Evolutionary conservation across 2,888 invertebrate genomes (phyloP), one percentile per base, ranked within the genome.

Genomic region (Mimumesa dahlbomi): DNA sequence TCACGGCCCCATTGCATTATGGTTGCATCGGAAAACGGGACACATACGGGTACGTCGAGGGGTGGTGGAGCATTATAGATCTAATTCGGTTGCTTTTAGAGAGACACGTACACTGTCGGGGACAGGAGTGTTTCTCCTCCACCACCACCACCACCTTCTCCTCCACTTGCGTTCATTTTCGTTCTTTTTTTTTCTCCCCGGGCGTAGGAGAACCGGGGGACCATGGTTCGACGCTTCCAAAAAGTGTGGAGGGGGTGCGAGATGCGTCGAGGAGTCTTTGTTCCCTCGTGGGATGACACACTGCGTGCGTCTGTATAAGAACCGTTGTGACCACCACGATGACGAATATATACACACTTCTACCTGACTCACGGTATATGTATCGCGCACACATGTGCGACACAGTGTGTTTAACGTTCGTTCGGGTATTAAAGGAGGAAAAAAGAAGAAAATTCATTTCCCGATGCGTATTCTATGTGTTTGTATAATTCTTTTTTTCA

Each of bases 251-350:
- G 77, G 76, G 73, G 77, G 48, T 65, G 54, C 21, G 74, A 75
- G 76, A 72, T 73, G 77, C 73, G 69, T 78, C 75, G 75, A 79
- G 79, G 78, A 77, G 82, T 72, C 81, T 82, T 82, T 82, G 82
- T 81, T 81, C 82, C 73, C 70, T 73, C 75, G 76, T 61, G 67
- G 57, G 77, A 79, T 76, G 76, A 73, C 71, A 66, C 71, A 78
- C 49, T 45, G 52, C 38, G 67, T 45, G 52, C 38, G 67, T n/a
- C 25, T 52, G 50, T 22, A 45, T 22, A 5, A 36, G 49, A 9
- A n/a, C 31, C 9, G 21, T 25, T 52, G 22, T 49, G 34, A 13
- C 16, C 45, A 13, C 16, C 45, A 42, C 22, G 43, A 54, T 45
- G 34, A 36, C 59, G 59, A 18, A 52, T 66, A 62, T n/a, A n/a